Base-by-base conservation (phyloP, 1,140 invertebrate species). In the Caenorhabditis tropicalis region DNA sequence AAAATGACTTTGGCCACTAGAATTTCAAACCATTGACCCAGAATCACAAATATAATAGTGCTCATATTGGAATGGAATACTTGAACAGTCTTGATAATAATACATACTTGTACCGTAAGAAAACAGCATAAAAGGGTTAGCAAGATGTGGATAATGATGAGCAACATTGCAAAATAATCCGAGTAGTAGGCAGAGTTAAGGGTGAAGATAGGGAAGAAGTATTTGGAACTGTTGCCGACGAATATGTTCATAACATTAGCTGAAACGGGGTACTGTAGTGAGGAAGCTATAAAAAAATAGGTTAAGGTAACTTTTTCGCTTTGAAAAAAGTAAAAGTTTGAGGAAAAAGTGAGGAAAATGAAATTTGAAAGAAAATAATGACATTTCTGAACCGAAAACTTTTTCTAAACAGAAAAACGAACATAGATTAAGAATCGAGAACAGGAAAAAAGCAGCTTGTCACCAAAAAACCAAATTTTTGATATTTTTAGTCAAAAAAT, bases 211-310 rank as follows among this genome's bases (percentile, higher is more conserved):
- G 65, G 65, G 12, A 74, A 74, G 65, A 74, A 74, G n/a, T 24
- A 74, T 43, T 74, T 74, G 6, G 65, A 74, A 5, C 29, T 19
- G 36, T 74, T 74, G 3, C 65, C 65, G 29, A 74, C 36, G n/a
- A 74, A 74, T 74, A 74, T 74, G 15, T 74, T 74, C 65, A 74
- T 74, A 74, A 74, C 65, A 74, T 74, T 74, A 43, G 36, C 19
- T 29, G 56, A 16, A 31, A 0, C 10, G 9, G 10, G 56, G n/a
- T n/a, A n/a, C n/a, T n/a, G n/a, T n/a, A n/a, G n/a, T n/a, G n/a
- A n/a, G n/a, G n/a, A n/a, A n/a, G n/a, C n/a, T n/a, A n/a, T n/a
- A n/a, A n/a, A n/a, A n/a, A n/a, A n/a, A n/a, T n/a, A n/a, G n/a
- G n/a, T n/a, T n/a, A n/a, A n/a, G n/a, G n/a, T n/a, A n/a, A n/a